phyloP scores from a whole-genome alignment of 2,113 vertebrate species.

The Puffinus mauretanicus region DNA sequence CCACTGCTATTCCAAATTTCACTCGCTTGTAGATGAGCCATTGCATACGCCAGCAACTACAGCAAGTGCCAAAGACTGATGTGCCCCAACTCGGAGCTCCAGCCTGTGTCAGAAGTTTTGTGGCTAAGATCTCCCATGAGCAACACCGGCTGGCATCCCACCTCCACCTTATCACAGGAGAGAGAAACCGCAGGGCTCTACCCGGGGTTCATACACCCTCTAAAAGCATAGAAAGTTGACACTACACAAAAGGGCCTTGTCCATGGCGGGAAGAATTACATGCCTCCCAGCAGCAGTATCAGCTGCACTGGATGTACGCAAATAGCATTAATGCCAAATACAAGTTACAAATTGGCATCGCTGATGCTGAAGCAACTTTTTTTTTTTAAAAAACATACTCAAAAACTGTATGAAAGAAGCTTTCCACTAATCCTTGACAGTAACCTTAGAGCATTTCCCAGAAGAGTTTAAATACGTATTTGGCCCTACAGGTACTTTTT shows the following conservation, averaged over 20 bases:
- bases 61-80: background rate
- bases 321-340: background rate
- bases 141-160: background rate
- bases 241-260: background rate
- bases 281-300: background rate
- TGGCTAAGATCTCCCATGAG: background rate
- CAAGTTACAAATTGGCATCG: background rate
- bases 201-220: background rate
- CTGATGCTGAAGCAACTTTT: background rate
- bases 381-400: background rate
- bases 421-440: background rate
- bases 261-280: background rate
- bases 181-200: background rate
- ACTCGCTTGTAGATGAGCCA: rapidly evolving
- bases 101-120: background rate
- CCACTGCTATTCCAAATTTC: background rate
- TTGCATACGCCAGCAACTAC: rapidly evolving
- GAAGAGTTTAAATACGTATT: background rate
- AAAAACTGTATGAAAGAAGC: background rate
- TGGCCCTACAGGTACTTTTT: background rate
- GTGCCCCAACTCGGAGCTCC: background rate
- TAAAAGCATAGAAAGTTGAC: background rate
- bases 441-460: background rate
- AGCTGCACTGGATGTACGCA: background rate
- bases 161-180: background rate